Evolutionary conservation across 2,113 vertebrate species (phyloP).

Genomic region (Indicator indicator): DNA sequence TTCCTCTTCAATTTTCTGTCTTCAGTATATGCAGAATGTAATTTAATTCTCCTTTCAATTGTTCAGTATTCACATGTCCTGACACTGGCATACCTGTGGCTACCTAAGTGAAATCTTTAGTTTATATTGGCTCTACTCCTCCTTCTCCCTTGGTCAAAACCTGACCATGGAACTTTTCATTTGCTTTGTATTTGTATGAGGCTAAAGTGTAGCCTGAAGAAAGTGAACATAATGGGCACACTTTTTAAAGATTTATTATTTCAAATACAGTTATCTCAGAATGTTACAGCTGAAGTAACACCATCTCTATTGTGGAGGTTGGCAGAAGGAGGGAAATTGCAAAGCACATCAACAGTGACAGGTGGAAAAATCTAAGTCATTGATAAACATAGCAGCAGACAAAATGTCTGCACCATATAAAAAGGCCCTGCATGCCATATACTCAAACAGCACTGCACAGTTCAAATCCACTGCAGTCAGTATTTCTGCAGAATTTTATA

Average conservation of each 20-base stretch:
- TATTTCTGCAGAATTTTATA: neutral
- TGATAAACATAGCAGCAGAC: neutral
- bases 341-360: neutral
- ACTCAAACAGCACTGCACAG: neutral
- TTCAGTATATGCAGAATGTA: neutral
- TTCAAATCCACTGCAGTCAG: neutral
- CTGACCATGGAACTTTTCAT: neutral
- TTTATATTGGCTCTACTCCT: neutral
- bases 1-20: neutral
- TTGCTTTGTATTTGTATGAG: neutral
- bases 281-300: neutral
- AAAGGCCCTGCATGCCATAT: neutral
- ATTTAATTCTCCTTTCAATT: neutral
- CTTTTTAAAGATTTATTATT: neutral
- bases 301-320: neutral
- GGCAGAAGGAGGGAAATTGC: neutral
- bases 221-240: neutral
- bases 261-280: neutral
- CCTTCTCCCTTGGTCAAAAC: neutral
- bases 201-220: neutral
- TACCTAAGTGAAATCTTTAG: neutral
- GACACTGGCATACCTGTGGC: neutral
- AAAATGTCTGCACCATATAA: neutral
- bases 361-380: neutral
- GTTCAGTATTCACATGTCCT: neutral